These are phyloP conservation scores for Nasonovia ribisnigri DNA, from an alignment of 2,888 invertebrate genomes.

Conservation along the genomic window DNA sequence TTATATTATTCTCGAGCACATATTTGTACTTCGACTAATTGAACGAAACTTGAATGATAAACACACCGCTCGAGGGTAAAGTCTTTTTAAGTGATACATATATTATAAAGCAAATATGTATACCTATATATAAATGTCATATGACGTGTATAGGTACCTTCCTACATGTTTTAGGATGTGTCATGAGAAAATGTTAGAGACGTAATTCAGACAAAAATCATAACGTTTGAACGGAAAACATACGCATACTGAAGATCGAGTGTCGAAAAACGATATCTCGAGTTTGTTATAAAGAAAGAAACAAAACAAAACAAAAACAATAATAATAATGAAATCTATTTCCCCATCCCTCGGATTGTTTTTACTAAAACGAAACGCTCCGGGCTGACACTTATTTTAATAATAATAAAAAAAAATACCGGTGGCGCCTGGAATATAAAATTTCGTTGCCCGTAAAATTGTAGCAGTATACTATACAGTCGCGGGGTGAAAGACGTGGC, in stretches of 20 bases:
- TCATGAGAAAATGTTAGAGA: background rate
- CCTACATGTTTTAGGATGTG: background rate
- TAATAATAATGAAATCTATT: conserved; percentile 47
- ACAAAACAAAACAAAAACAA: background rate
- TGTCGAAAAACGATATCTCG: conserved; percentile 3
- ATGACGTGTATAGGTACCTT: background rate
- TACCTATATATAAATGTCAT: background rate
- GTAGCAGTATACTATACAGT: background rate
- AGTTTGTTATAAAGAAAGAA: background rate
- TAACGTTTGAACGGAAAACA: conserved; percentile 3
- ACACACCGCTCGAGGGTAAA: background rate
- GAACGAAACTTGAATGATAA: conserved; percentile 21
- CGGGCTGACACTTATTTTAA: conserved; percentile 61
- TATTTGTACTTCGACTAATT: conserved; percentile 32
- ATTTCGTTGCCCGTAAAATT: conserved; percentile 51
- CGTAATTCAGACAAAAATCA: background rate
- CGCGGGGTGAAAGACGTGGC: background rate
- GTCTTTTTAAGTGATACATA: background rate
- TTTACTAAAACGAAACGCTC: conserved; percentile 35
- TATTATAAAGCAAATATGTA: background rate
- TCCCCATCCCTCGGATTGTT: conserved; percentile 19
- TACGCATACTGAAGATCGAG: background rate
- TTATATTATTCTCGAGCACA: background rate
- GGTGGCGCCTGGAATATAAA: conserved; percentile 60
- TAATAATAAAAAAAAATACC: conserved; percentile 54